phyloP scores from a whole-genome alignment of 2,888 invertebrate species.

The Drosophila mettleri region DNA sequence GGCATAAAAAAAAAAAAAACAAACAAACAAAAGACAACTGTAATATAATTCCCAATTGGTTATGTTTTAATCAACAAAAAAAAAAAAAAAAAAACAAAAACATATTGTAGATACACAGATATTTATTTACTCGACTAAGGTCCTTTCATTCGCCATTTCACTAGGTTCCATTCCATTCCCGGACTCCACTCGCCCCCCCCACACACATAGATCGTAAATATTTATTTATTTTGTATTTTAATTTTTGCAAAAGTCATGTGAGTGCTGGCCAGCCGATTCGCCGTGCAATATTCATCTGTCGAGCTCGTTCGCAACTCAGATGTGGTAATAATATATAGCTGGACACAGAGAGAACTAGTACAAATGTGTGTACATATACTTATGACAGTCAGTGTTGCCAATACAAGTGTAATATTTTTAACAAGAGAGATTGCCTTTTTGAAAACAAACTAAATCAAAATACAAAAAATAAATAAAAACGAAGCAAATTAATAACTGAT shows the following conservation, averaged over 20 bases:
- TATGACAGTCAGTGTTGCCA: slow-evolving; percentile 44
- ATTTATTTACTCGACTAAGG: slow-evolving; percentile 13
- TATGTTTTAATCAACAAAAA: slow-evolving; percentile 12
- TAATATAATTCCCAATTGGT: slow-evolving; percentile 40
- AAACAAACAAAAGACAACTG: slow-evolving; percentile 16
- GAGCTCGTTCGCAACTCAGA: slow-evolving; percentile 21
- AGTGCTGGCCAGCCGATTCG: slow-evolving; percentile 21
- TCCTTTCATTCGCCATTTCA: slow-evolving; percentile 19
- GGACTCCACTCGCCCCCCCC: neutral
- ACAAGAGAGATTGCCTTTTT: slow-evolving; percentile 50
- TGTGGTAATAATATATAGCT: too few species aligned
- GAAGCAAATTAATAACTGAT: slow-evolving; percentile 38
- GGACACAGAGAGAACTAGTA: slow-evolving; percentile 39
- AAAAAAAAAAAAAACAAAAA: neutral
- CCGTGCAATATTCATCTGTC: slow-evolving; percentile 13
- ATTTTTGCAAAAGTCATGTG: slow-evolving; percentile 9
- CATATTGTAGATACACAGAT: slow-evolving; percentile 21
- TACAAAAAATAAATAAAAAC: neutral
- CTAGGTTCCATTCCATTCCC: slow-evolving; percentile 3
- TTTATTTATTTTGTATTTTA: neutral
- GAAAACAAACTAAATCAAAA: slow-evolving; percentile 40
- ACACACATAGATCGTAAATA: neutral
- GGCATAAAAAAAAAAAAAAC: slow-evolving; percentile 16
- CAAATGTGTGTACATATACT: slow-evolving; percentile 55
- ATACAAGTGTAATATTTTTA: slow-evolving; percentile 30